Evolutionary conservation across 2,797 vertebrate genomes (phyloP).

Genomic region (Melanotaenia trifasciata): DNA sequence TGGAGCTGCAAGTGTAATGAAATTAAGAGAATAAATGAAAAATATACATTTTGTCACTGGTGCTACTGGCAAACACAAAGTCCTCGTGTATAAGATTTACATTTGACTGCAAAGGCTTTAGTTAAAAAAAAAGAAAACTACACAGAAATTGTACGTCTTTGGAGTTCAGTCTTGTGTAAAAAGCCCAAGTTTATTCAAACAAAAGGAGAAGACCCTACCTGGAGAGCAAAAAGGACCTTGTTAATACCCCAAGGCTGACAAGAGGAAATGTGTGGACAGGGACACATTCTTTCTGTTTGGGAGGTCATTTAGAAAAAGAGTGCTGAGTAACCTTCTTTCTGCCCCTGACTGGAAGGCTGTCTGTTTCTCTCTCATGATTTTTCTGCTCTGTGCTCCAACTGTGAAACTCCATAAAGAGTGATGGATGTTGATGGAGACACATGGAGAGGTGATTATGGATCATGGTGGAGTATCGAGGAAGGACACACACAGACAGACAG

Average conservation of each 20-base stretch:
- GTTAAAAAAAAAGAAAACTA: neutral
- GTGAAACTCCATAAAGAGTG: conserved; percentile 75
- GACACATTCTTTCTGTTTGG: conserved; percentile 61
- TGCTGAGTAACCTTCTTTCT: conserved; percentile 70
- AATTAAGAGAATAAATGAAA: neutral
- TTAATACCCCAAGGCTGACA: conserved; percentile 41
- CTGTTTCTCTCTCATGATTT: conserved; percentile 47
- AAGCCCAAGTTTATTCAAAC: conserved; percentile 39
- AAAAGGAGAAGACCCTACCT: conserved; percentile 11
- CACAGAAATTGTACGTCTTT: conserved; percentile 8
- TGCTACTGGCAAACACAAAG: neutral
- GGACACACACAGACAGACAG: conserved; percentile 54
- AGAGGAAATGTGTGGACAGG: conserved; percentile 55
- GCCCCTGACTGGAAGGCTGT: conserved; percentile 69
- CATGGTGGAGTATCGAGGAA: conserved; percentile 63
- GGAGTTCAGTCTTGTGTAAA: conserved; percentile 17
- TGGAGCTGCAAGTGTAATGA: neutral
- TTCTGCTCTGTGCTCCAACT: conserved; percentile 59
- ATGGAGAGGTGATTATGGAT: conserved; percentile 76
- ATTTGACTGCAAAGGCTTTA: neutral
- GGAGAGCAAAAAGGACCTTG: conserved; percentile 29
- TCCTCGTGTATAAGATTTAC: neutral
- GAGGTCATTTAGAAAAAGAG: conserved; percentile 76
- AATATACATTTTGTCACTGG: neutral
- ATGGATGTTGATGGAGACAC: conserved; percentile 79